Evolutionary conservation across 2,888 invertebrate species (phyloP).

Genomic region (Euclidia mi): DNA sequence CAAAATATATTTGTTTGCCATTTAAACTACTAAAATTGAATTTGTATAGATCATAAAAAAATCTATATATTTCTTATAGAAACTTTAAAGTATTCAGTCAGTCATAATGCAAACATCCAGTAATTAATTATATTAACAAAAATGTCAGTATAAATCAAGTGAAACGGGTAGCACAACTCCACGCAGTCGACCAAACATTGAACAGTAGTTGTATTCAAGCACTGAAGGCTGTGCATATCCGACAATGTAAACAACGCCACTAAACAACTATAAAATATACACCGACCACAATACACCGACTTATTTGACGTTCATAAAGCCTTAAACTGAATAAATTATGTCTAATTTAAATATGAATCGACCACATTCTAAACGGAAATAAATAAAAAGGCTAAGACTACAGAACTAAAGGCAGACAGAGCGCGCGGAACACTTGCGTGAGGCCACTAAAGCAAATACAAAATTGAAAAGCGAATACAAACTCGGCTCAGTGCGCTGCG

Average conservation of each 20-base stretch:
- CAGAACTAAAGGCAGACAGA: no score
- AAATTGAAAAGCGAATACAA: no score
- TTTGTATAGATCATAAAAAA: no score
- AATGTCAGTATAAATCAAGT: conserved; percentile 22
- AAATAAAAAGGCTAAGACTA: no score
- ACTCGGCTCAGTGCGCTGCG: no score
- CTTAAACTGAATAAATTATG: conserved; percentile 51
- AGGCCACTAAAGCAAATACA: no score
- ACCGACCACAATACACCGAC: conserved; percentile 34
- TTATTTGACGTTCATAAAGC: conserved; percentile 54
- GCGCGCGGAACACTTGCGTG: no score
- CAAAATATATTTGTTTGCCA: no score
- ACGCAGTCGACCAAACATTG: conserved; percentile 31
- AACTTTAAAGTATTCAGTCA: background rate
- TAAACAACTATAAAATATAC: conserved; percentile 50
- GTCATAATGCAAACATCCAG: background rate
- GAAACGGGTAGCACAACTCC: conserved; percentile 35
- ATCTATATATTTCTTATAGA: background rate
- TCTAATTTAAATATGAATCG: conserved; percentile 56
- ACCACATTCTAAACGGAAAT: conserved; percentile 32
- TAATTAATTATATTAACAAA: conserved; percentile 4
- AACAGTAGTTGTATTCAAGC: conserved; percentile 45
- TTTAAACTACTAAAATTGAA: no score
- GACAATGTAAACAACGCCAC: conserved; percentile 39
- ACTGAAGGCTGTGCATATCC: conserved; percentile 30